A percentile compares a stretch with the other conserved stretches of the same genome.
Conservation (phyloP, 2,113 vertebrate species). For the Nematolebias whitei region DNA sequence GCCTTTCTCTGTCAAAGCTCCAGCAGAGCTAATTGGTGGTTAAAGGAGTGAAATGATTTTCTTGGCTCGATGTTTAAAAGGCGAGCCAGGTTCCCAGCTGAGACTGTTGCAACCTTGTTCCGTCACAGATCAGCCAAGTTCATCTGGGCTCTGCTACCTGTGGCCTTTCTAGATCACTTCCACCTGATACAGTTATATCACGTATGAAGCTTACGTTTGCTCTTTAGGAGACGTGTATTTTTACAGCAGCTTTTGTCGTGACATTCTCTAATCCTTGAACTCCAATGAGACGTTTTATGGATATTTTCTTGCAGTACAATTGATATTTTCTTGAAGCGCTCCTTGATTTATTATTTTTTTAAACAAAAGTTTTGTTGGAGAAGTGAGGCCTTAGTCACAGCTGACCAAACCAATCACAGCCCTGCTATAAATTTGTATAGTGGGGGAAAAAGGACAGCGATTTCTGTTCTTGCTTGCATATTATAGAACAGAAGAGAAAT, state of each 20-base stretch:
- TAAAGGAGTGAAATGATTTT: slow-evolving; percentile 12
- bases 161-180: slow-evolving; percentile 6
- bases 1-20: slow-evolving; percentile 17
- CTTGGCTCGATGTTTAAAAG: slow-evolving; percentile 15
- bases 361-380: no score
- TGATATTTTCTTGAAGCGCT: no score
- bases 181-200: neutral
- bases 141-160: slow-evolving; percentile 11
- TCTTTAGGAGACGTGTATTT: neutral
- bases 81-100: neutral
- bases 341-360: no score
- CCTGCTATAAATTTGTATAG: no score
- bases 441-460: no score
- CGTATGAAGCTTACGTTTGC: neutral
- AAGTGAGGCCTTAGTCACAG: no score
- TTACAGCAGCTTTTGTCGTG: neutral
- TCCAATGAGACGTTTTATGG: no score
- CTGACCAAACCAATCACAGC: no score
- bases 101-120: slow-evolving; percentile 2
- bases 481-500: no score
- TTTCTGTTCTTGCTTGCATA: no score
- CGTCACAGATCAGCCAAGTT: slow-evolving; percentile 16
- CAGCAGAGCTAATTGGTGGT: slow-evolving; percentile 4
- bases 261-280: neutral
- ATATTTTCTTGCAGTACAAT: no score